Evolutionary conservation across 2,113 vertebrate species (phyloP).

Genomic region (Romanogobio albipinnatus): DNA sequence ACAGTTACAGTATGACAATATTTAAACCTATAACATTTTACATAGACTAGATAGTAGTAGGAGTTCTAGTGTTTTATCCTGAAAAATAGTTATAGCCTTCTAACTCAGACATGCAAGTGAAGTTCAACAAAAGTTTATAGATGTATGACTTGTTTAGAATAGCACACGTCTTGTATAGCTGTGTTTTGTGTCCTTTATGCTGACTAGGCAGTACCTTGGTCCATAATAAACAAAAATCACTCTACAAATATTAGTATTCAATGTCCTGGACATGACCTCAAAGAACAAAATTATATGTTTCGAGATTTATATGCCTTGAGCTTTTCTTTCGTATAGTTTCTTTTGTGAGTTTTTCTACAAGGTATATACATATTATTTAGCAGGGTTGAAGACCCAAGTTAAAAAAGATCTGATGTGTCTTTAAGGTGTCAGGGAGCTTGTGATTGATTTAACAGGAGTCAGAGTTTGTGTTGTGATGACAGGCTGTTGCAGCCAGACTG

Average conservation of each 20-base stretch:
- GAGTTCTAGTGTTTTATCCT: no score
- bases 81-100: no score
- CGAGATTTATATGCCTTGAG: not conserved
- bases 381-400: no score
- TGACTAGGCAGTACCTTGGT: not conserved
- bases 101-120: no score
- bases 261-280: not conserved
- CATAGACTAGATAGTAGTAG: no score
- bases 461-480: not conserved
- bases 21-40: no score
- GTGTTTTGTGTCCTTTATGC: not conserved
- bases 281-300: not conserved
- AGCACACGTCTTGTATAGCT: not conserved
- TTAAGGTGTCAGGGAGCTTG: not conserved
- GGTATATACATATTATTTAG: no score
- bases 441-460: not conserved
- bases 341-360: no score
- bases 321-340: not conserved
- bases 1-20: no score
- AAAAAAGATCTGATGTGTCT: not conserved
- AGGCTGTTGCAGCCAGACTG: not conserved
- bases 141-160: not conserved
- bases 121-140: no score
- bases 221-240: not conserved
- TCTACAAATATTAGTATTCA: not conserved